A percentile compares a stretch with the other conserved stretches of the same genome.
Conservation (phyloP, 2,113 vertebrate species). For the Chionodraco myersi region DNA sequence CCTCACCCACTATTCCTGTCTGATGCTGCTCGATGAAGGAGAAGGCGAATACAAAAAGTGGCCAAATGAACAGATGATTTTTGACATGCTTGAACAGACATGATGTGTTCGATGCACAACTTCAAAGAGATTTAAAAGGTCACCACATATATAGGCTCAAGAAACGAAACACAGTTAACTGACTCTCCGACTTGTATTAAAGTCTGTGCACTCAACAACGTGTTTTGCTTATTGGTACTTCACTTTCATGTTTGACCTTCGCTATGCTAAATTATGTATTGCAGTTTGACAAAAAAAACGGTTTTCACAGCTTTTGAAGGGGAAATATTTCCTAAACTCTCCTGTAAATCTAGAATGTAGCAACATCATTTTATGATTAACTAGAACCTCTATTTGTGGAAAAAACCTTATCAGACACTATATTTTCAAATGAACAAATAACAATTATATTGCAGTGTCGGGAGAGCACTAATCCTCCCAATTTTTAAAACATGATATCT, state of each 20-base stretch:
- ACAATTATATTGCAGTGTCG: no score
- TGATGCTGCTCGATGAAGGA: not conserved
- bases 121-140: not conserved
- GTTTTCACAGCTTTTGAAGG: no score
- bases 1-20: slow-evolving; percentile 16
- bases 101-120: not conserved
- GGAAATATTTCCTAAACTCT: no score
- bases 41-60: not conserved
- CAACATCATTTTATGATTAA: no score
- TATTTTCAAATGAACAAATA: no score
- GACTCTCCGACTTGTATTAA: not conserved
- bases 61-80: not conserved
- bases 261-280: not conserved
- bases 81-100: not conserved
- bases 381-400: no score
- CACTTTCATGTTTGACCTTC: slow-evolving; percentile 2
- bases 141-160: not conserved
- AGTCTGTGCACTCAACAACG: not conserved
- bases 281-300: no score
- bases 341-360: no score
- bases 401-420: no score
- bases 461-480: no score
- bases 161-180: not conserved
- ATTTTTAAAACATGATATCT: no score
- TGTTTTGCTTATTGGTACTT: not conserved